Percentiles rank a stretch among this genome's conserved stretches.
Conservation (phyloP, 2,113 vertebrate species). For the Falcunculus frontatus region DNA sequence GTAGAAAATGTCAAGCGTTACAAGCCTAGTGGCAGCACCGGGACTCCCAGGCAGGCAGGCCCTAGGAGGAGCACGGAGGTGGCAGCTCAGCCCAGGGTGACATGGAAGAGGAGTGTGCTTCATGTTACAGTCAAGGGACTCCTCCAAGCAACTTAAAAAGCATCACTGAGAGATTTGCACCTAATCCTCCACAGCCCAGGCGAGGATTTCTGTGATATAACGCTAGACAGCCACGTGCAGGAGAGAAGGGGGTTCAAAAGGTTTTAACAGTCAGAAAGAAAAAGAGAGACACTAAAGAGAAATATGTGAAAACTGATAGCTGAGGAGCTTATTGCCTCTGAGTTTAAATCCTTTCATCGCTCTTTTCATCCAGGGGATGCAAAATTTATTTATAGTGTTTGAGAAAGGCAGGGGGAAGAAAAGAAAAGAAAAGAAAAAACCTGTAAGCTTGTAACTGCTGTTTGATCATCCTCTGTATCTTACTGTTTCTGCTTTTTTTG, state of each 20-base stretch:
- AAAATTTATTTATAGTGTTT: neutral
- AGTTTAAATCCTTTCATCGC: neutral
- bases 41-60: neutral
- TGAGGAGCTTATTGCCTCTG: neutral
- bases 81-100: neutral
- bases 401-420: neutral
- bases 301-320: neutral
- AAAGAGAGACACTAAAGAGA: neutral
- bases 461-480: neutral
- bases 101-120: neutral
- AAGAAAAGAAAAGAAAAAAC: neutral
- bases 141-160: constrained; percentile 26
- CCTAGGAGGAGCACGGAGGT: neutral
- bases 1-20: neutral
- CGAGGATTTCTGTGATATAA: neutral
- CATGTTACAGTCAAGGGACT: neutral
- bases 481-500: neutral
- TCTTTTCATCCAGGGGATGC: neutral
- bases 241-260: neutral
- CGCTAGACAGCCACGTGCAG: neutral
- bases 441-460: neutral
- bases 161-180: neutral
- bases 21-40: neutral
- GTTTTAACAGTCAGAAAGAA: neutral
- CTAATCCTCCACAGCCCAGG: neutral